These are phyloP conservation scores for Bombus confusus DNA, from an alignment of 1,140 invertebrate genomes.

Conservation along the genomic window DNA sequence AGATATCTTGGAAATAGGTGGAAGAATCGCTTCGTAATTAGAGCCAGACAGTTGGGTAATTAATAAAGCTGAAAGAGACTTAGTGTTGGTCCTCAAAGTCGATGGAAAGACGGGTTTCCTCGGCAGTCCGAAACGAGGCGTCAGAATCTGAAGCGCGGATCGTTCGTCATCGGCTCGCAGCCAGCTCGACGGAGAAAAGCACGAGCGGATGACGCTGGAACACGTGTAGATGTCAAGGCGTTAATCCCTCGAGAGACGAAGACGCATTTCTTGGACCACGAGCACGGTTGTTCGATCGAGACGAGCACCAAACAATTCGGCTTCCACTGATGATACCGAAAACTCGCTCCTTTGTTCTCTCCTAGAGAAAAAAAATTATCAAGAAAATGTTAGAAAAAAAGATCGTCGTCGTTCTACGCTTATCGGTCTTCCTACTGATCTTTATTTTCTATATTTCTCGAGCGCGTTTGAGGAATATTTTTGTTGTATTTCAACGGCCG, in stretches of 20 bases:
- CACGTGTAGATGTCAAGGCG: conserved; percentile 60
- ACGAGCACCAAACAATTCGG: conserved; percentile 3
- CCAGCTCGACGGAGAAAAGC: conserved; percentile 38
- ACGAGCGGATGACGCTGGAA: conserved; percentile 53
- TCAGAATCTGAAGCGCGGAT: conserved; percentile 32
- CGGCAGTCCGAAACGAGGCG: conserved; percentile 16
- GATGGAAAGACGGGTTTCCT: conserved; percentile 1
- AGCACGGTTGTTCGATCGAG: conserved; percentile 37
- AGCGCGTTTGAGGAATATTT: background rate
- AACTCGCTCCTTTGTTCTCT: background rate
- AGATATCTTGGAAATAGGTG: background rate
- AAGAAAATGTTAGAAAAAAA: background rate
- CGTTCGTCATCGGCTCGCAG: conserved; percentile 55
- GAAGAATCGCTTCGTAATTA: background rate
- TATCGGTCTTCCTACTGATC: no score
- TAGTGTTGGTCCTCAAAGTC: background rate
- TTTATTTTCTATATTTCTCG: background rate
- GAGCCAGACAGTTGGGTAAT: background rate
- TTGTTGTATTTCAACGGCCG: conserved; percentile 1
- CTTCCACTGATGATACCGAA: background rate
- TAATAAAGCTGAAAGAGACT: background rate
- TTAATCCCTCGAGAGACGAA: conserved; percentile 58
- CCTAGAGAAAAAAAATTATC: background rate
- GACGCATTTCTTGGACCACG: conserved; percentile 33
- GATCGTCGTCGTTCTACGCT: no score